Percentiles rank a stretch among this genome's conserved stretches.
phyloP scores from a whole-genome alignment of 2,113 vertebrate species.

The Indicator indicator region DNA sequence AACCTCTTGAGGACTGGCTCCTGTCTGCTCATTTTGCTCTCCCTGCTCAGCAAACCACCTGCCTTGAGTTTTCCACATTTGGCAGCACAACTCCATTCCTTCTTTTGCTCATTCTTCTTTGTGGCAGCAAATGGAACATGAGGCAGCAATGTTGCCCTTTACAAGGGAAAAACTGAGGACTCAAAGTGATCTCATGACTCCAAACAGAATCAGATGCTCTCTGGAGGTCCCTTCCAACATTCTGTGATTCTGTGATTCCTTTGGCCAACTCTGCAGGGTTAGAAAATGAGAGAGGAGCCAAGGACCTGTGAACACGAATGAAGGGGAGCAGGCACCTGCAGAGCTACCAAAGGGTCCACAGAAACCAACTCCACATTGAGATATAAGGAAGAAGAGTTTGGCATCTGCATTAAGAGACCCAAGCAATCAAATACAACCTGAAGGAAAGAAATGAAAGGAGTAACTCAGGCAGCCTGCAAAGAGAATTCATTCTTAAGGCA shows the following conservation, averaged over 20 bases:
- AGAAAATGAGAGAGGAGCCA: not conserved
- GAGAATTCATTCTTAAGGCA: conserved; percentile 28
- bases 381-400: not conserved
- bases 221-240: too few species aligned
- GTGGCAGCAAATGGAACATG: too few species aligned
- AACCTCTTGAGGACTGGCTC: too few species aligned
- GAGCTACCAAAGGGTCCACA: not conserved
- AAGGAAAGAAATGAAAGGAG: not conserved
- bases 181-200: too few species aligned
- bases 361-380: not conserved
- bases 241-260: not conserved
- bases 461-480: conserved; percentile 31
- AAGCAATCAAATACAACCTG: not conserved
- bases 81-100: too few species aligned
- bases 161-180: too few species aligned
- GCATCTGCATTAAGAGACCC: not conserved
- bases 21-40: too few species aligned
- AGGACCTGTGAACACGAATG: not conserved
- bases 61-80: too few species aligned
- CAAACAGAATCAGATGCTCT: too few species aligned
- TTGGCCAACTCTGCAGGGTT: not conserved
- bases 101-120: too few species aligned
- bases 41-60: too few species aligned
- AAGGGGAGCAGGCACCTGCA: not conserved
- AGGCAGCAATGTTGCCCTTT: too few species aligned